Evolutionary conservation across 2,797 vertebrate species (phyloP).

Genomic region (Molossus molossus): DNA sequence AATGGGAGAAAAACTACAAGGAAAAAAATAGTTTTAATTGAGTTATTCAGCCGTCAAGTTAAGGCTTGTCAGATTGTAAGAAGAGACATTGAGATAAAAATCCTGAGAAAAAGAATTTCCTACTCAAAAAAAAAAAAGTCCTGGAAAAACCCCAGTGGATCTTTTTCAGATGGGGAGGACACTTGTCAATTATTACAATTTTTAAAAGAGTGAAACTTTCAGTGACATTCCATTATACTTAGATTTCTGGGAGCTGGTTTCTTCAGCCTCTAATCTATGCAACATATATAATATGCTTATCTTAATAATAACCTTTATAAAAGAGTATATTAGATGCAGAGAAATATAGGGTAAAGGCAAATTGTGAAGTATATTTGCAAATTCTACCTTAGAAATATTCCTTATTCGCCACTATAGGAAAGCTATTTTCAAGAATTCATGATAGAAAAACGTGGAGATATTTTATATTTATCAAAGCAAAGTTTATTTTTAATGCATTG

Average conservation of each 20-base stretch:
- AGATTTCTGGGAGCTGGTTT: not conserved
- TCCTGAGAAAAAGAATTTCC: constrained; percentile 71
- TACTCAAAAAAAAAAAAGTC: constrained; percentile 14
- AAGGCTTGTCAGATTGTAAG: constrained; percentile 73
- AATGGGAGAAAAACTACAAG: constrained; percentile 67
- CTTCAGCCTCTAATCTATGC: not conserved
- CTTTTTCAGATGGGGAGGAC: constrained; percentile 33
- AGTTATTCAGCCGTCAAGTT: constrained; percentile 82
- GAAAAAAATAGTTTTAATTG: constrained; percentile 81
- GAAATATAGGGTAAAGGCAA: constrained; percentile 15
- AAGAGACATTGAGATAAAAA: constrained; percentile 78
- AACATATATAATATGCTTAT: constrained; percentile 40
- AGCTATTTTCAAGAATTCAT: not conserved
- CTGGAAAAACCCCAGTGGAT: constrained; percentile 40
- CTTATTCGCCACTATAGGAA: not conserved
- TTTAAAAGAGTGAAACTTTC: constrained; percentile 56
- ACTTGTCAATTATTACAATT: constrained; percentile 67
- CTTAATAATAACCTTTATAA: constrained; percentile 1
- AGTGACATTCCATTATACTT: not conserved
- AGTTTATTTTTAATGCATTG: not conserved
- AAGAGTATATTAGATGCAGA: not conserved
- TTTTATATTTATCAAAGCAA: not conserved
- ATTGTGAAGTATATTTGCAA: not conserved
- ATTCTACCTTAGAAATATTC: not conserved
- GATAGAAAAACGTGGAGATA: not conserved